phyloP scores from a whole-genome alignment of 2,888 invertebrate genomes.

The Ceramica pisi region DNA sequence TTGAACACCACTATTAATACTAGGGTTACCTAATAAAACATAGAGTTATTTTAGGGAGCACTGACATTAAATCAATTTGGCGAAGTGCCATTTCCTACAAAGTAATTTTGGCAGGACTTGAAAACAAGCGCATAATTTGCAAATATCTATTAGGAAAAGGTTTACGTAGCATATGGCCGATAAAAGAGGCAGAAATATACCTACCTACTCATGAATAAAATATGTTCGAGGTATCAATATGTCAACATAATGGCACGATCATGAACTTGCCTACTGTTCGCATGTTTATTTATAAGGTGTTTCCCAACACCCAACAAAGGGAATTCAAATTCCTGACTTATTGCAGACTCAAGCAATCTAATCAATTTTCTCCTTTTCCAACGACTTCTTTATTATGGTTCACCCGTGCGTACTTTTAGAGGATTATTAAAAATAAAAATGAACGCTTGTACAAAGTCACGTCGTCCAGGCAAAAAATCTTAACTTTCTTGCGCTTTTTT shows the following conservation, averaged over 20 bases:
- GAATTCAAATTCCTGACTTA: slow-evolving; percentile 31
- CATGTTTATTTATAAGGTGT: slow-evolving; percentile 10
- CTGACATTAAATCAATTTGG: slow-evolving; percentile 38
- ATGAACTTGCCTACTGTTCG: slow-evolving; percentile 1
- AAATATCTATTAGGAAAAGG: neutral
- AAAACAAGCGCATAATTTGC: neutral
- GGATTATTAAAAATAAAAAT: neutral
- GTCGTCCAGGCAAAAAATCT: neutral
- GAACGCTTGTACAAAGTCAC: slow-evolving; percentile 18
- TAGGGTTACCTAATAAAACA: slow-evolving; percentile 8
- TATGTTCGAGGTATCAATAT: neutral
- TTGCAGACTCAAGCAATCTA: slow-evolving; percentile 8
- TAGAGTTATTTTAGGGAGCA: slow-evolving; percentile 34
- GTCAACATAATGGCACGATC: neutral
- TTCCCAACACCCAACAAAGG: slow-evolving; percentile 16
- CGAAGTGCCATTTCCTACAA: slow-evolving; percentile 43
- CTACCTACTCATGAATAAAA: neutral
- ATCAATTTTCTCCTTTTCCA: slow-evolving; percentile 18
- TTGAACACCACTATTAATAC: slow-evolving; percentile 19
- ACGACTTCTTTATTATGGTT: slow-evolving; percentile 13
- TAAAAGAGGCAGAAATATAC: neutral
- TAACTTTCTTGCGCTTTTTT: neutral
- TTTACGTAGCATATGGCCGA: too few relatives aligned
- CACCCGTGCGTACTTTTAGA: neutral
- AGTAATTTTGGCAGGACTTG: slow-evolving; percentile 21